Evolutionary conservation across 1,140 invertebrate genomes (phyloP), one percentile per base, ranked within the genome.

Genomic region (Drosophila serrata): DNA sequence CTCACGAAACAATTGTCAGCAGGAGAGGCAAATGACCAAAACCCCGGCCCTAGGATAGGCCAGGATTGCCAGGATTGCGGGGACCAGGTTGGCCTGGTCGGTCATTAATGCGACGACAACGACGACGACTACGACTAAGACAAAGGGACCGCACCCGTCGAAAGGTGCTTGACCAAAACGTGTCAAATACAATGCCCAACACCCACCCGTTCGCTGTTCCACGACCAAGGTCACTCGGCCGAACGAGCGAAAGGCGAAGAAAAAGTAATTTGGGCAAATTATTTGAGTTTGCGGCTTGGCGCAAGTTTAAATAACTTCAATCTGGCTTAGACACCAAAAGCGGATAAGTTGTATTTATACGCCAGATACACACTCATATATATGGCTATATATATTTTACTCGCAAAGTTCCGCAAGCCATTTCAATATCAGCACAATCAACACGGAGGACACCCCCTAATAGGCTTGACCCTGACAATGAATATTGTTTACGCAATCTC

Each of bases 231-330:
- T 84, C 84, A 31, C 15, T 33, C 7, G 31, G 56, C 31, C 48
- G 39, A 27, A 27, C 40, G 13, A n/a, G 40, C 40, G 51, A 31
- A 48, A 22, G 22, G 29, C 49, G 69, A 88, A 88, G 61, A 80
- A 84, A 86, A 88, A 88, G 84, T 81, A 90, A 88, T 88, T 88
- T 88, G 43, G 62, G 59, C 77, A 90, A 88, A 88, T 88, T 90
- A 84, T 88, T 88, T 82, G 85, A 88, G 80, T 88, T 90, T 80
- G 85, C 74, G 85, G 81, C 80, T 69, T 65, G 61, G 68, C 77
- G 53, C 76, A 90, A 90, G 85, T 88, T 90, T 84, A 90, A 88
- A 88, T 74, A 88, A 88, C 85, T 90, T 84, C 77, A 87, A 87
- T 86, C 79, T 69, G 74, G 61, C 82, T 85, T 60, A 75, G 78